Evolutionary conservation across 92 coral and sea anemone genomes (phyloP), one percentile per base, ranked within the genome.

Genomic region (Heteractis magnifica): DNA sequence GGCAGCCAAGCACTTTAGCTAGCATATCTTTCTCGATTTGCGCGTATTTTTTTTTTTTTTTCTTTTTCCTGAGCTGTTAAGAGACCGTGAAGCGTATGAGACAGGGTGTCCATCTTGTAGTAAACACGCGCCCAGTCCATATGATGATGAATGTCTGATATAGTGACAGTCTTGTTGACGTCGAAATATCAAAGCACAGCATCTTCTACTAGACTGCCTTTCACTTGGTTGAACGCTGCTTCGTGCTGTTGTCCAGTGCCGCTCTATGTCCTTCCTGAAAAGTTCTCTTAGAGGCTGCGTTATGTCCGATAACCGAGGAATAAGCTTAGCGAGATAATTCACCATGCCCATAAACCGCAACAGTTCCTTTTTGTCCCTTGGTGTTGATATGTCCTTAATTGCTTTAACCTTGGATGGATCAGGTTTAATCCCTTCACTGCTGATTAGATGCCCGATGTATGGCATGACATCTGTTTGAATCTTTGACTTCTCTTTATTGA

Each of bases 61-160:
- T 74, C 3, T 1, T 26, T 60, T 78, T 53, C 4, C 58, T 13
- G 58, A 53, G 8, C 10, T 53, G 58, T 13, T 53, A 13, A 53
- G 58, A 13, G 58, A 53, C 13, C 58, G 8, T 53, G 58, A 53
- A 8, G 58, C 58, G 13, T 4, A 53, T 53, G 58, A 53, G 6
- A 52, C 11, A 12, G 56, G 56, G 8, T 52, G 77, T 18, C 80
- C 89, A n/a, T 89, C 92, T 78, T 86, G 89, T 79, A 89, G 11
- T 9, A 89, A 77, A 77, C 89, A 78, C n/a, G 91, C 91, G 5
- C 91, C 88, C 21, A 87, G 79, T 51, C 91, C 91, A 72, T 90
- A 70, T 6, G 83, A 84, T 23, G 89, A 87, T 23, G 86, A 74
- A 77, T 87, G 91, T 72, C 91, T 51, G 86, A 81, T 19, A 90